Evolutionary conservation across 1,140 invertebrate species (phyloP), one percentile per base, ranked within the genome.

Genomic region (Drosophila lowei): DNA sequence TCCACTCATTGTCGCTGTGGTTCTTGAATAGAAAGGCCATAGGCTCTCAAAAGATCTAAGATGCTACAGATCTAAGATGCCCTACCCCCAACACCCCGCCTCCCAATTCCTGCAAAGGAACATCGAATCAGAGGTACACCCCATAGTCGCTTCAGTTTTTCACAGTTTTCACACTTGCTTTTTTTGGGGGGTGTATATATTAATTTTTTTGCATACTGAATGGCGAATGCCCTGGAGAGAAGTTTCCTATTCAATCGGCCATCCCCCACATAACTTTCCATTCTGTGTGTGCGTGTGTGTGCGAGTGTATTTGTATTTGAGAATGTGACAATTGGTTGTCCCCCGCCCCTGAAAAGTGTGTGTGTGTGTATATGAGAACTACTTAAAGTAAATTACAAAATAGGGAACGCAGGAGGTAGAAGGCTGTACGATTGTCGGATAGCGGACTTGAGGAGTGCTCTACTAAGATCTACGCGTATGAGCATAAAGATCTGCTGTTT

Each of bases 321-420:
- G 63, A 43, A 70, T 72, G 73, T 77, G 73, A 77, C 66, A 77
- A 77, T 72, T 77, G 72, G 63, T 53, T 15, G 28, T 3, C 15
- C 18, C 7, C 34, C 34, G 9, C 30, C 30, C 0, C 11, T 11
- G 4, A 1, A 5, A 13, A 38, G 4, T 13, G 46, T 23, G 21
- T 28, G 23, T 41, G 16, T 28, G 44, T 34, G 49, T 66, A 44
- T 60, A 41, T 56, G 47, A 38, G 65, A 79, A 79, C 71, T 79
- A 71, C 48, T 75, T 57, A 72, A 79, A 74, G 56, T 75, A 52
- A 65, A 75, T 71, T 68, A 58, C 56, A 49, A 70, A 62, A 57
- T 34, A 25, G 60, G n/a, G 1, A 18, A 34, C 30, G 8, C 2
- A 9, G 30, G 1, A 28, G 28, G 28, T 7, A 28, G 28, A 28